phyloP scores from a whole-genome alignment of 92 coral and sea anemone genomes.

The Meandrina meandrites region DNA sequence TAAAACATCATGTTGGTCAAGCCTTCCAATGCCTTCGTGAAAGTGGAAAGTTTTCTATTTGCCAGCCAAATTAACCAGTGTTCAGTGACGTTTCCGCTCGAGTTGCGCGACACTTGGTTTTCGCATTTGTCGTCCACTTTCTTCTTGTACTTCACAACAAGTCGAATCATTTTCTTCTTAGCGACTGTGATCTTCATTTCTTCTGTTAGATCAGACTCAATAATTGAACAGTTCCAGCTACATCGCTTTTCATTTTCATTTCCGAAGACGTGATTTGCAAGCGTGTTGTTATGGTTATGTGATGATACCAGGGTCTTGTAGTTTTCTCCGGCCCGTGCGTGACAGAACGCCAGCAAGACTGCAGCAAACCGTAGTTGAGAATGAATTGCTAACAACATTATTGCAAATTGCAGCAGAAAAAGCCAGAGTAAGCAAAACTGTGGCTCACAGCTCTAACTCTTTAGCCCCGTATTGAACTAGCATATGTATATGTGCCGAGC shows the following conservation, averaged over 20 bases:
- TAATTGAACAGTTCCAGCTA: constrained; percentile 5
- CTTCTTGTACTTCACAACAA: background rate
- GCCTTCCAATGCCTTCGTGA: background rate
- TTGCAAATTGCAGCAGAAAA: background rate
- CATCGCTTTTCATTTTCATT: background rate
- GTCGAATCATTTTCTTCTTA: background rate
- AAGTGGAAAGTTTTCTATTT: background rate
- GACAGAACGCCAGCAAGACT: background rate
- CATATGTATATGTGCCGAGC: too few species aligned
- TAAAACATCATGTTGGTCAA: background rate
- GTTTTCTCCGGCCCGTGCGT: background rate
- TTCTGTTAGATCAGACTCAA: background rate
- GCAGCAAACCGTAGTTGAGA: background rate
- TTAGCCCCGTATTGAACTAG: too few species aligned
- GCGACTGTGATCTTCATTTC: background rate
- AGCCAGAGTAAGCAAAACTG: too few species aligned
- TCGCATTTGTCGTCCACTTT: background rate
- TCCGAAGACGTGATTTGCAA: background rate
- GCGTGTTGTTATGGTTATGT: background rate
- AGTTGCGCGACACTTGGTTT: background rate
- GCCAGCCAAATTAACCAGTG: background rate
- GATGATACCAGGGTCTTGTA: background rate
- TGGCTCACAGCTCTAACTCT: too few species aligned
- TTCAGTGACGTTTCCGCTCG: background rate
- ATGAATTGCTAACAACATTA: background rate